Evolutionary conservation across 2,888 invertebrate genomes (phyloP), one percentile per base, ranked within the genome.

Genomic region (Leistus spinibarbis): DNA sequence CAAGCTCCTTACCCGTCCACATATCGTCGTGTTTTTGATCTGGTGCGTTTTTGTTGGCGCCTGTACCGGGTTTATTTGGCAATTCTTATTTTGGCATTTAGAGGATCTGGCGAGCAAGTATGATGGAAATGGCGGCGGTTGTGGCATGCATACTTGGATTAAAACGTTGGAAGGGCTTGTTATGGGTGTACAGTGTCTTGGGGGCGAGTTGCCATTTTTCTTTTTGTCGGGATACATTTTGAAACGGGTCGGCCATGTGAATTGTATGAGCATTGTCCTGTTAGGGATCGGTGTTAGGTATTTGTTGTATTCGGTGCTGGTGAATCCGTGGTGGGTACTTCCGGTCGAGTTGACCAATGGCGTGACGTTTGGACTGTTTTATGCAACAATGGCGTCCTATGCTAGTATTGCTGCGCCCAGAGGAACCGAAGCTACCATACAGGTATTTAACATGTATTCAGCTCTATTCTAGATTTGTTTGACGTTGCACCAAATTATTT

Each of bases 311-410:
- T 96, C 96, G 1, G 85, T 92, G 69, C 85, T 97, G 69, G 86
- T 87, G 0, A 91, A 95, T 84, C 92, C 95, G 0, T 96, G 96
- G 96, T 91, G 90, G 87, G 91, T 94, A 64, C 86, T 98, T 76
- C 92, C 95, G 0, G 90, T 97, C 69, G 98, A 98, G 85, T 84
- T 96, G 77, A 86, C 94, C 7, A 96, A 97, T 85, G 96, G 97
- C 0, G 86, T 97, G 20, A 95, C 96, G 0, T 94, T 95, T 83
- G 97, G 97, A 19, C 89, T 96, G 82, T 94, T 94, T 81, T 96
- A 94, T 84, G 91, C 95, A 0, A 92, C 95, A 9, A 95, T 96
- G 94, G 92, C 95, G 17, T 94, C 95, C 0, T 96, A 95, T 84
- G 95, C 95, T 0, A 94, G 92, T 82, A 90, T 93, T 77, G 90